A percentile compares a stretch with the other conserved stretches of the same genome.
Conservation (phyloP, 2,113 vertebrate genomes). For the Australoheros scitulus region DNA sequence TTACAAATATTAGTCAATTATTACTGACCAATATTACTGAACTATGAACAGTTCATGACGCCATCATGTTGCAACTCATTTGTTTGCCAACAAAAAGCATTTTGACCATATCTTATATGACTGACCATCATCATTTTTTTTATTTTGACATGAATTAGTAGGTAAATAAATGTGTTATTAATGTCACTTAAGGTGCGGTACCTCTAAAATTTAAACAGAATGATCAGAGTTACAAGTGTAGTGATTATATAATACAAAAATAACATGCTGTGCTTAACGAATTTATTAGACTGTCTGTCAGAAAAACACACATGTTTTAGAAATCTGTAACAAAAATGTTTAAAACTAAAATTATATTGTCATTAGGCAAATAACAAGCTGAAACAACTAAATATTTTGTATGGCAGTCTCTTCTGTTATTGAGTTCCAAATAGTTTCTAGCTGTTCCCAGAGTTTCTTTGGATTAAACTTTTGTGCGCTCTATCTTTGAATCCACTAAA, state of each 20-base stretch:
- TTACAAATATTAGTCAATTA: too few relatives aligned
- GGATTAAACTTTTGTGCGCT: rapidly evolving
- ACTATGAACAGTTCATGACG: neutral
- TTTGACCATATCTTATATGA: neutral
- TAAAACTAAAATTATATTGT: neutral
- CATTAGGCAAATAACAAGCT: neutral
- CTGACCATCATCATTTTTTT: neutral
- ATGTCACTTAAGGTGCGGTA: rapidly evolving
- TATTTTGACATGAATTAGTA: neutral
- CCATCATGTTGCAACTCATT: neutral
- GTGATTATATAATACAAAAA: neutral
- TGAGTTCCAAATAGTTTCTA: neutral
- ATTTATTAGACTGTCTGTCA: neutral
- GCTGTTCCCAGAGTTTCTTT: neutral
- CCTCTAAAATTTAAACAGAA: neutral
- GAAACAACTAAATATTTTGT: too few relatives aligned
- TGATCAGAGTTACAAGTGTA: neutral
- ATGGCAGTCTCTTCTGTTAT: neutral
- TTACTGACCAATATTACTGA: too few relatives aligned
- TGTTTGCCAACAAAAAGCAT: too few relatives aligned
- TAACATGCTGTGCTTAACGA: neutral
- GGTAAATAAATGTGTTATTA: neutral
- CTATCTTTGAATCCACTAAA: neutral
- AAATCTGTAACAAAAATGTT: neutral
- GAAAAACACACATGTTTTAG: neutral